Conservation (phyloP, 2,113 vertebrate species). For the Percopsis transmontana region DNA sequence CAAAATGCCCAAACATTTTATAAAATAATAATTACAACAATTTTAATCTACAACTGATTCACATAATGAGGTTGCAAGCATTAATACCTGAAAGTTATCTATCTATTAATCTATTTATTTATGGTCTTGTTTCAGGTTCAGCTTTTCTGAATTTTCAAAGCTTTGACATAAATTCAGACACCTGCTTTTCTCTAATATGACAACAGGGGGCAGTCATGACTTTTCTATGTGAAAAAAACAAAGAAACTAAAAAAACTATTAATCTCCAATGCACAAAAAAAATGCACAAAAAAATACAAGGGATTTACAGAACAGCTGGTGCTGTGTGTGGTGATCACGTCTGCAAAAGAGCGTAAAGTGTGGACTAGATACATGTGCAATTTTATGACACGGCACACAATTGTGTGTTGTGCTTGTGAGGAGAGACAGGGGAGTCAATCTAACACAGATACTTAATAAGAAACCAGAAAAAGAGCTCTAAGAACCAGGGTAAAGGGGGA, state of each 20-base stretch:
- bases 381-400: not conserved
- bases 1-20: too few species aligned
- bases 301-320: constrained; percentile 48
- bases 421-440: too few species aligned
- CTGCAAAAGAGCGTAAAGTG: constrained; percentile 4
- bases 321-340: constrained; percentile 33
- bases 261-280: not conserved
- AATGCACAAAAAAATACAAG: too few species aligned
- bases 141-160: not conserved
- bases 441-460: too few species aligned
- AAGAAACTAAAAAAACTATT: not conserved
- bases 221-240: too few species aligned
- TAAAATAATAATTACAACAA: too few species aligned
- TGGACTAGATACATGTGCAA: constrained; percentile 6
- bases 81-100: not conserved
- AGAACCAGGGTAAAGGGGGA: not conserved
- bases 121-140: not conserved
- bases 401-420: too few species aligned
- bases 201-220: constrained; percentile 73
- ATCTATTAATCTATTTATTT: not conserved
- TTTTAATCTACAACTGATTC: not conserved
- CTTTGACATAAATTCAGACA: not conserved
- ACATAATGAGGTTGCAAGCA: not conserved
- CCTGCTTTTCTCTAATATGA: constrained; percentile 28
- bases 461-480: too few species aligned